Evolutionary conservation across 1,140 invertebrate genomes (phyloP).

Genomic region (Camponotus floridanus): DNA sequence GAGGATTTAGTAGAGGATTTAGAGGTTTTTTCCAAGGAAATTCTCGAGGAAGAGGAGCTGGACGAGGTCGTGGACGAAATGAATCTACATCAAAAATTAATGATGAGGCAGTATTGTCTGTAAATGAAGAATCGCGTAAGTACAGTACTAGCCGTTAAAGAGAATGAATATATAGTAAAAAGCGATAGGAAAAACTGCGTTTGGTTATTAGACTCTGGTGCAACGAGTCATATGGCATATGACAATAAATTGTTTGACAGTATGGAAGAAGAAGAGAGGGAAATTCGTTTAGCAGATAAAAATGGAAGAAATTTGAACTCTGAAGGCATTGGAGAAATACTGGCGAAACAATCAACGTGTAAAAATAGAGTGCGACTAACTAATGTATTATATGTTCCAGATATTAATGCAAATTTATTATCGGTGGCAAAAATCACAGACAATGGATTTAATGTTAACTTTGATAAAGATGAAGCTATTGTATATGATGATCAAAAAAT

Average conservation of each 20-base stretch:
- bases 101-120: slow-evolving; percentile 17
- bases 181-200: neutral
- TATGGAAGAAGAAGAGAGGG: neutral
- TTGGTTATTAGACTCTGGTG: slow-evolving; percentile 20
- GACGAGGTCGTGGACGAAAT: neutral
- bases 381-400: slow-evolving; percentile 13
- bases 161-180: neutral
- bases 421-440: slow-evolving; percentile 17
- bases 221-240: slow-evolving; percentile 1
- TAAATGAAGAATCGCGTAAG: neutral
- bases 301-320: slow-evolving; percentile 39
- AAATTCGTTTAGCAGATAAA: neutral
- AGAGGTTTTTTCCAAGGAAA: neutral
- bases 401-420: neutral
- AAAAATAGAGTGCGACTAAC: neutral
- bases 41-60: neutral
- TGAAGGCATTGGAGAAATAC: neutral
- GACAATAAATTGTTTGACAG: neutral
- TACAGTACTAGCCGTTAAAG: neutral
- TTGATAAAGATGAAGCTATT: neutral
- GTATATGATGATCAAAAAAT: neutral
- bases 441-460: neutral
- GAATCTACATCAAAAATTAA: neutral
- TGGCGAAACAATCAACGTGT: neutral
- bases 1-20: no score